Evolutionary conservation across 2,888 invertebrate genomes (phyloP).

Genomic region (Meiosimyza platycephala): DNA sequence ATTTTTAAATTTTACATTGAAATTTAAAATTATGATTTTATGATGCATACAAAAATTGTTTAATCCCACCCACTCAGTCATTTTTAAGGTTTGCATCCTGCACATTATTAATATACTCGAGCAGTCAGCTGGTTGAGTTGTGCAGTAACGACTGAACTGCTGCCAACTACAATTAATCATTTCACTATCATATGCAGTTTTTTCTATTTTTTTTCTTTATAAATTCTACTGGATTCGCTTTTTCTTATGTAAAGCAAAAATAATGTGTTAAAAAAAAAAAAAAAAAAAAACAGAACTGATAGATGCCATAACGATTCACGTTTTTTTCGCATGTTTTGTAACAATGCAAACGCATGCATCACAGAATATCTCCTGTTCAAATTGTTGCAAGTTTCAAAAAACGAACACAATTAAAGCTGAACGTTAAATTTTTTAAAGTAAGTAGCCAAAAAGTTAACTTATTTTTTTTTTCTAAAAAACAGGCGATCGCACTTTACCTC

Average conservation of each 20-base stretch:
- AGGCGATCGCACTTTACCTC: conserved; percentile 42
- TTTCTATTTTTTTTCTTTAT: conserved; percentile 39
- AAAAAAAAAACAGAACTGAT: neutral
- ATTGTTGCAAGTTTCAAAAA: too few species aligned
- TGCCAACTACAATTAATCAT: conserved; percentile 64
- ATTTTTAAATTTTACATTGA: too few species aligned
- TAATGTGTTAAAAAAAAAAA: conserved; percentile 8
- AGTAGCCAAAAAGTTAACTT: too few species aligned
- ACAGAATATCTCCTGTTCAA: too few species aligned
- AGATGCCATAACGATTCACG: too few species aligned
- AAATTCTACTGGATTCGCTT: neutral
- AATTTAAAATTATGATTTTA: too few species aligned
- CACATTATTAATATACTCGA: conserved; percentile 20
- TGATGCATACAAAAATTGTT: too few species aligned
- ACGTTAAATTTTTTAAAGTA: too few species aligned
- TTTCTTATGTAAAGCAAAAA: conserved; percentile 20
- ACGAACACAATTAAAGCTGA: too few species aligned
- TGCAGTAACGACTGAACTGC: conserved; percentile 57
- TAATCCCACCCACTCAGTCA: too few species aligned
- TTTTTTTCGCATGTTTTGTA: too few species aligned
- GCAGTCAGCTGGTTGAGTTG: conserved; percentile 32
- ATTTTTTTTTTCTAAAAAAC: conserved; percentile 3
- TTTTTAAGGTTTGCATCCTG: conserved; percentile 4
- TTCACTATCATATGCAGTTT: conserved; percentile 63
- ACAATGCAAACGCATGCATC: too few species aligned